A percentile compares a stretch with the other conserved stretches of the same genome.
phyloP scores from a whole-genome alignment of 2,113 vertebrate genomes.

The Megaleporinus macrocephalus region DNA sequence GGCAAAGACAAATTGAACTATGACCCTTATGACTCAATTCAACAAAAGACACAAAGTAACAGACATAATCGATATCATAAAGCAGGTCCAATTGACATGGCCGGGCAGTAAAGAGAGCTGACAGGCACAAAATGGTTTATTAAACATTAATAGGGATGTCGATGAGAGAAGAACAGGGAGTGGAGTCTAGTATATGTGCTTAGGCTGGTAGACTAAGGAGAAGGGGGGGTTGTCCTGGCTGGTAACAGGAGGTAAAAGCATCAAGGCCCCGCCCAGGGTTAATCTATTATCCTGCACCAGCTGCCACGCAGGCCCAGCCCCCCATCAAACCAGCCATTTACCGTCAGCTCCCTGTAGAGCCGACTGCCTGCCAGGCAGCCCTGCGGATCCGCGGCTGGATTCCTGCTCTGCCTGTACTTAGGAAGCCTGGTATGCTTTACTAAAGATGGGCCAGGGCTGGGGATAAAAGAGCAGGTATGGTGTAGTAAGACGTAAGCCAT shows the following conservation, averaged over 20 bases:
- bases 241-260: slow-evolving; percentile 73
- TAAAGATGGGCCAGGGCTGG: not conserved
- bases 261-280: slow-evolving; percentile 66
- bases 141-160: slow-evolving; percentile 63
- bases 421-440: not conserved
- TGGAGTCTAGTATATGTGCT: slow-evolving; percentile 25
- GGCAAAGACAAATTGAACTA: not conserved
- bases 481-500: not conserved
- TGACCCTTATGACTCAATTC: not conserved
- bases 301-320: slow-evolving; percentile 66
- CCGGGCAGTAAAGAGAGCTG: slow-evolving; percentile 23
- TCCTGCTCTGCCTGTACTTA: not conserved
- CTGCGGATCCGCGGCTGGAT: not conserved
- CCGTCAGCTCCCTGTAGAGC: slow-evolving; percentile 40
- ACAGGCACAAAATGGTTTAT: slow-evolving; percentile 52
- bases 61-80: slow-evolving; percentile 15
- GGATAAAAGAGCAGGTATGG: not conserved
- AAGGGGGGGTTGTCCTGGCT: slow-evolving; percentile 58
- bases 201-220: slow-evolving; percentile 41
- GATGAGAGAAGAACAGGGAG: slow-evolving; percentile 20
- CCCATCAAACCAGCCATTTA: slow-evolving; percentile 56
- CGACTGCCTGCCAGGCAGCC: slow-evolving; percentile 7
- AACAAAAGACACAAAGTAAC: not conserved
- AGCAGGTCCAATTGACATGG: slow-evolving; percentile 1
- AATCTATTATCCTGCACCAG: slow-evolving; percentile 79